Conservation (phyloP, 2,888 invertebrate genomes). For the Harpalus rufipes region DNA sequence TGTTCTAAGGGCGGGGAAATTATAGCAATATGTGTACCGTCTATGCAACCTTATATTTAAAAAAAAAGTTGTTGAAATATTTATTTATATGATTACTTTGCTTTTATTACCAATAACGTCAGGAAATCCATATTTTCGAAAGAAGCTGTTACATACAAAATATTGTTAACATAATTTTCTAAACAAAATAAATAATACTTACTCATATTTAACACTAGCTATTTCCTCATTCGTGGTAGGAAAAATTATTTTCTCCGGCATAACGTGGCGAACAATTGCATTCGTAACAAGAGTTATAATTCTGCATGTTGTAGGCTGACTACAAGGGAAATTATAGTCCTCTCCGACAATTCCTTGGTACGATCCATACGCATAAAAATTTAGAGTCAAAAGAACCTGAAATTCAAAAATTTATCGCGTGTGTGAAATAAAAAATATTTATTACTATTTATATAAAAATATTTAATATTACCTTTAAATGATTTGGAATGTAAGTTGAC, state of each 20-base stretch:
- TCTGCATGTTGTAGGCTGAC: slow-evolving; percentile 14
- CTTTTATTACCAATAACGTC: background rate
- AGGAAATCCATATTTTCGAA: background rate
- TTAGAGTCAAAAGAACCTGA: background rate
- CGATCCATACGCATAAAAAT: slow-evolving; percentile 19
- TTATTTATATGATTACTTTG: too few relatives aligned
- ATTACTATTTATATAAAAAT: too few relatives aligned
- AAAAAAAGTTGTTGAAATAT: too few relatives aligned
- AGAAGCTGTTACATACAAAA: background rate
- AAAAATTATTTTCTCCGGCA: background rate
- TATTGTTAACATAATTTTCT: background rate
- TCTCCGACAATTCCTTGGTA: slow-evolving; percentile 8
- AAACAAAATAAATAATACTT: background rate
- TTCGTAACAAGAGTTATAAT: slow-evolving; percentile 3
- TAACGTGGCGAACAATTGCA: background rate
- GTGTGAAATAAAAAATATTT: too few relatives aligned
- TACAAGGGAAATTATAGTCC: slow-evolving; percentile 3
- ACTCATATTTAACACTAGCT: background rate
- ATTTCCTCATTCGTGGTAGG: background rate
- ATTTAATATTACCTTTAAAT: slow-evolving; percentile 1
- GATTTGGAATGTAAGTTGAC: slow-evolving; percentile 28
- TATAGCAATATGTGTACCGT: slow-evolving; percentile 66
- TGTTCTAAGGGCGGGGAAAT: slow-evolving; percentile 60
- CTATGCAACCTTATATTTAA: slow-evolving; percentile 10
- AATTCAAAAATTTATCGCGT: too few relatives aligned